Percentiles rank a stretch among this genome's conserved stretches.
Evolutionary conservation across 1,140 invertebrate genomes (phyloP).

Genomic region (Luehdorfia chinensis): DNA sequence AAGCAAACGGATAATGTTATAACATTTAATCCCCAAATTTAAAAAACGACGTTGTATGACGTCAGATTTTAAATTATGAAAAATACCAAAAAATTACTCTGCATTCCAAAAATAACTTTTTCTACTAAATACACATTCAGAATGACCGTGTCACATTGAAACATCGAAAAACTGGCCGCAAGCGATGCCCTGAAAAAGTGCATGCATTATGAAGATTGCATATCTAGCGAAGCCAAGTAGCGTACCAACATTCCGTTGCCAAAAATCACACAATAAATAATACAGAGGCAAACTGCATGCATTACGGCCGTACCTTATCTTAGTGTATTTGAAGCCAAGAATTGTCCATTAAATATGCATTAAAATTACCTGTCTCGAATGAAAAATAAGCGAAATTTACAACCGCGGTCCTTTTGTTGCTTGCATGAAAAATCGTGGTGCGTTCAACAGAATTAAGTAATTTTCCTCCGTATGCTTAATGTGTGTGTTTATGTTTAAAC

Average conservation of each 20-base stretch:
- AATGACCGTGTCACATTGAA: constrained; percentile 21
- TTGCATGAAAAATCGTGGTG: constrained; percentile 30
- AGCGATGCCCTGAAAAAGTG: constrained; percentile 58
- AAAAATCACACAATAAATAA: constrained; percentile 77
- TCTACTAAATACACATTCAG: constrained; percentile 14
- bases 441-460: constrained; percentile 35
- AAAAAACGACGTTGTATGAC: too few relatives aligned
- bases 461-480: constrained; percentile 11
- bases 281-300: constrained; percentile 67
- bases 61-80: too few relatives aligned
- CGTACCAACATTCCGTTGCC: constrained; percentile 60
- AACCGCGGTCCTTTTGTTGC: constrained; percentile 23
- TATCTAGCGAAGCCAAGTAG: constrained; percentile 70
- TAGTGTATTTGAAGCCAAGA: constrained; percentile 76
- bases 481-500: neutral
- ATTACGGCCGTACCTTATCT: constrained; percentile 74
- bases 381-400: constrained; percentile 60
- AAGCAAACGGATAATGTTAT: too few relatives aligned
- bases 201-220: constrained; percentile 76
- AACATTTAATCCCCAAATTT: too few relatives aligned
- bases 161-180: constrained; percentile 45
- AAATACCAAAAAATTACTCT: too few relatives aligned
- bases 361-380: constrained; percentile 74
- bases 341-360: constrained; percentile 76
- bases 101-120: too few relatives aligned